These are phyloP conservation scores for Casuarius casuarius DNA, from an alignment of 2,113 vertebrate genomes.

Conservation along the genomic window DNA sequence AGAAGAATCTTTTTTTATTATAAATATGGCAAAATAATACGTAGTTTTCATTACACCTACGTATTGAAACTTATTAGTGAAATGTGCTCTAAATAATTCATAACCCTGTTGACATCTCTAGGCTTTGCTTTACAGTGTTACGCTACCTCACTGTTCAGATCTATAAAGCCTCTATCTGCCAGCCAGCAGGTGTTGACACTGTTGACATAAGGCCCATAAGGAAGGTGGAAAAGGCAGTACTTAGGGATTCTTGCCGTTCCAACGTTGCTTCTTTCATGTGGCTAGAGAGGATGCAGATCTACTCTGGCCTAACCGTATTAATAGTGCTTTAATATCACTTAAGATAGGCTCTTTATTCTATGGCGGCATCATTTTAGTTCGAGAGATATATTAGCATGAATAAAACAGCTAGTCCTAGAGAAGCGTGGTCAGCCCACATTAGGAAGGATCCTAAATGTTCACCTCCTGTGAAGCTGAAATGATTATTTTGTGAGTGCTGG, in stretches of 20 bases:
- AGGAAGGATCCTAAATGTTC: background rate
- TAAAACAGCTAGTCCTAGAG: background rate
- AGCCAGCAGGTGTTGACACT: background rate
- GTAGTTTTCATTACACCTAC: rapidly evolving
- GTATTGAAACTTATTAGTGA: background rate
- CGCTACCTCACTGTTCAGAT: background rate
- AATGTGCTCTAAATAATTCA: background rate
- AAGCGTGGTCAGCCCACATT: background rate
- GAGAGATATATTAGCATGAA: background rate
- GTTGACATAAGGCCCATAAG: background rate
- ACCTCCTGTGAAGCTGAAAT: background rate
- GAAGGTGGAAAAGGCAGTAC: background rate
- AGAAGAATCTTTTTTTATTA: background rate
- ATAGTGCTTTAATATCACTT: background rate
- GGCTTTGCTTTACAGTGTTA: background rate
- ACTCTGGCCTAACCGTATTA: rapidly evolving
- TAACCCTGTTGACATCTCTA: background rate
- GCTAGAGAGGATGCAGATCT: background rate
- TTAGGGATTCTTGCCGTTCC: background rate
- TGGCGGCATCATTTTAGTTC: background rate
- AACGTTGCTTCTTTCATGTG: background rate
- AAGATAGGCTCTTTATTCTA: background rate
- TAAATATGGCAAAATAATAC: rapidly evolving
- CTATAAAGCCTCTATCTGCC: background rate
- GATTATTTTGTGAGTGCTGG: background rate